Evolutionary conservation across 1,140 invertebrate genomes (phyloP), one percentile per base, ranked within the genome.

Genomic region (Belonocnema kinseyi): DNA sequence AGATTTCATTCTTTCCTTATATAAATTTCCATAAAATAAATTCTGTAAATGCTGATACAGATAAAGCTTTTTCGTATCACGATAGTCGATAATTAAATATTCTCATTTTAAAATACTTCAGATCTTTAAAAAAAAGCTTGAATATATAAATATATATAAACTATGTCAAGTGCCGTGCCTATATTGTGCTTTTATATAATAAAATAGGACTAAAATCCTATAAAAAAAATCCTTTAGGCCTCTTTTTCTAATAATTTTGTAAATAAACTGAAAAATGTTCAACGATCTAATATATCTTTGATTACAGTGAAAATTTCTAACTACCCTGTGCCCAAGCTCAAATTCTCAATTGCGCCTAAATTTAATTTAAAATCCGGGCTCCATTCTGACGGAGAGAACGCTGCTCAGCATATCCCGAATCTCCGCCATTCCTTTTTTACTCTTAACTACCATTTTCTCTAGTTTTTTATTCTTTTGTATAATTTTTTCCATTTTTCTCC

Each of bases 361-460:
- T 16, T 21, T 56, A 50, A 72, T 76, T 83, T 50, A 88, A 83
- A 89, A 89, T 75, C 88, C 89, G 12, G 88, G 88, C 73, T 90
- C 88, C 86, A 89, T 87, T 61, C 84, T 89, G 14, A 89, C 88
- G 0, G 88, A 88, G 72, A 88, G 78, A 8, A 89, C 88, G 17
- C n/a, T 88, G 56, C 72, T 89, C 0, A 88, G 70, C 81, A 89
- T 88, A 61, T 86, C 86, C 16, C 84, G 81, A 72, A 89, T 85
- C 72, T 87, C 85, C 12, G 84, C 82, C 77, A 88, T 84, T 75
- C 88, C 89, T 51, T 72, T 82, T 13, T 85, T 86, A 70, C 79
- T 89, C 46, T 85, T 89, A n/a, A 56, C 80, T 3, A 88, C 78
- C 73, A 84, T 84, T 14, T 78, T 82, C 26, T 87, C 87, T 7